Percentiles rank a stretch among this genome's conserved stretches.
These are phyloP conservation scores for Drosophila teissieri DNA, from an alignment of 1,140 invertebrate genomes.

Conservation along the genomic window DNA sequence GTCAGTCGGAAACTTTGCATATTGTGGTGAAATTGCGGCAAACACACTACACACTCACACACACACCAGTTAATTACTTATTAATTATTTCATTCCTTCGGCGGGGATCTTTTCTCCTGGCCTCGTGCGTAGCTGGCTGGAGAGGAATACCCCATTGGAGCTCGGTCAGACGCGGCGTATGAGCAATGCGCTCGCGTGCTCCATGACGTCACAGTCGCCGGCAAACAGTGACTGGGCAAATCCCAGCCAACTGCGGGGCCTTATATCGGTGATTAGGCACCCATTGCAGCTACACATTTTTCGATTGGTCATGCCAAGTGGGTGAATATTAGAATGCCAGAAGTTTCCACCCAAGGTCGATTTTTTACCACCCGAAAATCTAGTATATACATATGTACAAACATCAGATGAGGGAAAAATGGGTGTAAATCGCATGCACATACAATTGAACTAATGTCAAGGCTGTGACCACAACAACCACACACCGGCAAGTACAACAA, in stretches of 20 bases:
- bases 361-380: conserved; percentile 2
- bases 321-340: conserved; percentile 23
- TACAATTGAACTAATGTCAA: conserved; percentile 46
- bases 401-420: conserved; percentile 11
- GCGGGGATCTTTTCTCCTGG: neutral
- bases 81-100: too few species aligned
- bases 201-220: conserved; percentile 21
- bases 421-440: conserved; percentile 39
- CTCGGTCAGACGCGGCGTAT: conserved; percentile 28
- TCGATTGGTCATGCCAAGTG: conserved; percentile 34
- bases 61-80: too few species aligned
- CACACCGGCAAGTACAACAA: conserved; percentile 2
- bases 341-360: conserved; percentile 41
- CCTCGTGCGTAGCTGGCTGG: neutral
- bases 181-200: conserved; percentile 34
- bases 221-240: conserved; percentile 22
- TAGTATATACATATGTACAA: neutral
- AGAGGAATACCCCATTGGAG: conserved; percentile 31
- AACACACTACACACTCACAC: too few species aligned
- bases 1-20: conserved; percentile 31
- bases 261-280: conserved; percentile 33
- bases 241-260: neutral
- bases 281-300: conserved; percentile 11
- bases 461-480: conserved; percentile 22
- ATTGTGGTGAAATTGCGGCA: conserved; percentile 42